Evolutionary conservation across 2,113 vertebrate genomes (phyloP).

Genomic region (Drymodes brunneopygia): DNA sequence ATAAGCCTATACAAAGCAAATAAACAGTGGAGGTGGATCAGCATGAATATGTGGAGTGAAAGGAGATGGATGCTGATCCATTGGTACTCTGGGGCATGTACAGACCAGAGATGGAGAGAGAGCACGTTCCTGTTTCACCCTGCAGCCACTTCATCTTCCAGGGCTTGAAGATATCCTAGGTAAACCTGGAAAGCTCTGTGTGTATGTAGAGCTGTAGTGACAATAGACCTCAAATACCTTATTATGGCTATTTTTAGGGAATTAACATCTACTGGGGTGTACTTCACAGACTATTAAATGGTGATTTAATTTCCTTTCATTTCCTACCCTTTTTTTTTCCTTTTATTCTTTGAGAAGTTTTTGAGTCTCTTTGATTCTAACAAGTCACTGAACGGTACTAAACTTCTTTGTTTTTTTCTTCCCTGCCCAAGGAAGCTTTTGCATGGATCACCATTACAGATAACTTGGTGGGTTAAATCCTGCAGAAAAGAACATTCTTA

Average conservation of each 20-base stretch:
- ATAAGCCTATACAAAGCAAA: background rate
- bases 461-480: background rate
- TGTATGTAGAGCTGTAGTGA: background rate
- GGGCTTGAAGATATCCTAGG: background rate
- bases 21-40: background rate
- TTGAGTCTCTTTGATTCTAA: background rate
- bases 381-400: background rate
- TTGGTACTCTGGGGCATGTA: background rate
- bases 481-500: background rate
- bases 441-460: background rate
- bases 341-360: background rate
- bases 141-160: background rate
- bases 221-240: background rate
- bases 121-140: background rate
- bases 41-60: background rate
- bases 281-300: background rate
- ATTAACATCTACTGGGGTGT: background rate
- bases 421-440: background rate
- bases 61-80: background rate
- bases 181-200: background rate
- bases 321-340: background rate
- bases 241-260: background rate
- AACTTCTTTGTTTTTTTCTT: background rate
- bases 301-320: background rate
- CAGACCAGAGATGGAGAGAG: background rate